phyloP scores from a whole-genome alignment of 2,113 vertebrate genomes.

The Strix uralensis region DNA sequence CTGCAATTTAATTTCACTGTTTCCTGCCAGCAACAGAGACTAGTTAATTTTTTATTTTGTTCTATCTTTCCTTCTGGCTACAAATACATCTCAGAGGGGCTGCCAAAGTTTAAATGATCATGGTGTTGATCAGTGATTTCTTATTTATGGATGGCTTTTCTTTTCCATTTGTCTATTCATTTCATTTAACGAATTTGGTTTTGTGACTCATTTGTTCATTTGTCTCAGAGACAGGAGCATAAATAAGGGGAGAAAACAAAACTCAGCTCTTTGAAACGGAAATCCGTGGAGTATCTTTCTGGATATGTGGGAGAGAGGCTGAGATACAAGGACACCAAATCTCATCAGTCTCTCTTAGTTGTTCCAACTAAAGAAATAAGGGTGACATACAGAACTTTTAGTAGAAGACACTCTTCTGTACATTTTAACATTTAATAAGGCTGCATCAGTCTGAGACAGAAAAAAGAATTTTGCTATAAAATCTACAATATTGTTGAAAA shows the following conservation, averaged over 20 bases:
- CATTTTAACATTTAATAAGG: background rate
- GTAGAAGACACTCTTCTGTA: background rate
- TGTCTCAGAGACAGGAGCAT: background rate
- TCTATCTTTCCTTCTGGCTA: slow-evolving; percentile 61
- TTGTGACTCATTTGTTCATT: background rate
- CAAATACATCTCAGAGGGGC: slow-evolving; percentile 23
- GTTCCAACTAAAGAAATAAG: background rate
- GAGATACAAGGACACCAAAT: background rate
- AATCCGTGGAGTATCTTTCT: background rate
- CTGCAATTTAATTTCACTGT: slow-evolving; percentile 40
- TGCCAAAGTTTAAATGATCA: slow-evolving; percentile 58
- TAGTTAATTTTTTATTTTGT: slow-evolving; percentile 46
- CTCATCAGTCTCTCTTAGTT: background rate
- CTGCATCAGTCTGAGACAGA: background rate
- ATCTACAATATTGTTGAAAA: background rate
- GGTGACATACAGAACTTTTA: background rate
- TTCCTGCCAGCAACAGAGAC: slow-evolving; percentile 19
- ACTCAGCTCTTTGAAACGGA: background rate
- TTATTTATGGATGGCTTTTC: slow-evolving; percentile 49
- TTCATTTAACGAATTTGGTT: slow-evolving; percentile 36
- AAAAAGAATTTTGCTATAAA: background rate
- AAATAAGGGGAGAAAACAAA: background rate
- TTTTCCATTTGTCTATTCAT: background rate
- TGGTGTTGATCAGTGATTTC: slow-evolving; percentile 51
- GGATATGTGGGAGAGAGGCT: background rate